Percentiles rank a stretch among this genome's conserved stretches.
Evolutionary conservation across 2,888 invertebrate genomes (phyloP).

Genomic region (Unio pictorum): DNA sequence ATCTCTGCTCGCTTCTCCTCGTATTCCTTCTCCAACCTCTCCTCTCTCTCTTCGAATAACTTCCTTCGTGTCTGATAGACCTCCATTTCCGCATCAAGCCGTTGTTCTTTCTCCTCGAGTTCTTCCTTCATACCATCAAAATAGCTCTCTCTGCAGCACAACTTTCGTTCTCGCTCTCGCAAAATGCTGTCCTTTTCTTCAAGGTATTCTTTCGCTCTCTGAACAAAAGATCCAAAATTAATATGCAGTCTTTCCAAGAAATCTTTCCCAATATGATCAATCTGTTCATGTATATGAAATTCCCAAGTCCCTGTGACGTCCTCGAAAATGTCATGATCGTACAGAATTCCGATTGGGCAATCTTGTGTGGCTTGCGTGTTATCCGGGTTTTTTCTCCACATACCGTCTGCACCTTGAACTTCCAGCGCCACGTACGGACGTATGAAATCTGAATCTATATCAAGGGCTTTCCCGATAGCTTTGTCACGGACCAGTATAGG

Average conservation of each 20-base stretch:
- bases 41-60: constrained; percentile 51
- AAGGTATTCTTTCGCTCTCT: constrained; percentile 59
- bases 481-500: constrained; percentile 57
- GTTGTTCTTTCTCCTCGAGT: constrained; percentile 51
- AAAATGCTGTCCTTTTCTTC: constrained; percentile 57
- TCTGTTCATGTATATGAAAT: constrained; percentile 64
- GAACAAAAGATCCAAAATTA: constrained; percentile 59
- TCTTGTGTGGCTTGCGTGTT: constrained; percentile 40
- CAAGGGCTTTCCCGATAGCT: constrained; percentile 56
- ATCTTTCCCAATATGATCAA: constrained; percentile 59
- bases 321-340: constrained; percentile 61
- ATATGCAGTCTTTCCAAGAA: constrained; percentile 60
- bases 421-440: constrained; percentile 59
- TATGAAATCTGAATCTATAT: constrained; percentile 63
- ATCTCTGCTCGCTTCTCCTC: constrained; percentile 38
- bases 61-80: constrained; percentile 39
- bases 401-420: constrained; percentile 37
- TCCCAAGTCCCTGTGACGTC: constrained; percentile 63
- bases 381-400: constrained; percentile 55
- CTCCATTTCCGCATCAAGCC: constrained; percentile 46
- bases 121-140: constrained; percentile 45
- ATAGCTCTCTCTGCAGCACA: constrained; percentile 43
- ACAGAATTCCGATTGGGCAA: constrained; percentile 47
- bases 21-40: constrained; percentile 49
- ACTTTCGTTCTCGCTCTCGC: constrained; percentile 55